phyloP scores from a whole-genome alignment of 2,888 invertebrate species.

The Hipparchia sbordonii region DNA sequence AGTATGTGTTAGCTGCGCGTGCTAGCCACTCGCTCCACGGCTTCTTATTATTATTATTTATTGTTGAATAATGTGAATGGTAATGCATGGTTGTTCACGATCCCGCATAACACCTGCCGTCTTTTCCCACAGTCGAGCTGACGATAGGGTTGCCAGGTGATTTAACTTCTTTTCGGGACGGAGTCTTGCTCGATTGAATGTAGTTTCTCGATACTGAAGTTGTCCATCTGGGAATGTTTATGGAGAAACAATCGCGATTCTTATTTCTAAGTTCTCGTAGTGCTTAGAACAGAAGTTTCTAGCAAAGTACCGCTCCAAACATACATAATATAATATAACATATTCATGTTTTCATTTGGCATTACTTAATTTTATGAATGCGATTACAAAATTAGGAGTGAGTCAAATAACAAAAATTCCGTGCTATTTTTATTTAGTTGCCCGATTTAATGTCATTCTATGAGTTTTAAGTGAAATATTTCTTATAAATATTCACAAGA shows the following conservation, averaged over 20 bases:
- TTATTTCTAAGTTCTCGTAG: too few relatives aligned
- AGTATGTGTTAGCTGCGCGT: constrained; percentile 78
- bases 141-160: constrained; percentile 45
- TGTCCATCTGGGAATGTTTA: not conserved
- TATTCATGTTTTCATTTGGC: too few relatives aligned
- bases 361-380: not conserved
- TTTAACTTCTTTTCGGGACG: not conserved
- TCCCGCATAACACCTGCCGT: constrained; percentile 84
- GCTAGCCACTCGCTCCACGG: constrained; percentile 81
- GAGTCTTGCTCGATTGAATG: not conserved
- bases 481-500: not conserved
- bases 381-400: not conserved
- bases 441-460: not conserved
- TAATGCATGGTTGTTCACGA: constrained; percentile 84
- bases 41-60: constrained; percentile 83
- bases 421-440: constrained; percentile 3
- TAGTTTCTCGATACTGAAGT: not conserved
- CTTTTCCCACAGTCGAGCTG: constrained; percentile 82
- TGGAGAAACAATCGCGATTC: too few relatives aligned
- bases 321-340: too few relatives aligned
- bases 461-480: not conserved
- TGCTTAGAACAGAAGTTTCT: too few relatives aligned
- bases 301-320: too few relatives aligned
- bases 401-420: not conserved
- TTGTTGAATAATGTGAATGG: constrained; percentile 83